These are phyloP conservation scores for Ernsta delagoae DNA, from an alignment of 2,888 invertebrate species.

Conservation along the genomic window DNA sequence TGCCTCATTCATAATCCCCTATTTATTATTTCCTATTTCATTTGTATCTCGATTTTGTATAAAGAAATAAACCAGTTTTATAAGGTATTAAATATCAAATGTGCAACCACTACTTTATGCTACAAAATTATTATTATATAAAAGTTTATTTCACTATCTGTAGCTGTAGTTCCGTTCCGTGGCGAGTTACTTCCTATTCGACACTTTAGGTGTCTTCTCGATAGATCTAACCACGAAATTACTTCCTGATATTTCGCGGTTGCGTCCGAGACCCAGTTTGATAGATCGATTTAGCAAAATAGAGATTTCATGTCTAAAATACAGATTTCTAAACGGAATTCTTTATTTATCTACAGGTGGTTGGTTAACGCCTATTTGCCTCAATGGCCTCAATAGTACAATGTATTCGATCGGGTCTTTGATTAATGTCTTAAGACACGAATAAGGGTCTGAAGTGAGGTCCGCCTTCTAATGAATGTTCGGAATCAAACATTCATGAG, in stretches of 20 bases:
- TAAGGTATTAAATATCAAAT: no score
- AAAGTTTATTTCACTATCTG: slow-evolving; percentile 4
- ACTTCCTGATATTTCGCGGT: slow-evolving; percentile 28
- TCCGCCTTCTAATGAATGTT: no score
- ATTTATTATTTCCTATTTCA: no score
- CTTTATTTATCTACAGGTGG: slow-evolving; percentile 4
- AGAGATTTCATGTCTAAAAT: background rate
- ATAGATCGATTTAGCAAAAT: slow-evolving; percentile 3
- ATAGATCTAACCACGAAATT: slow-evolving; percentile 19
- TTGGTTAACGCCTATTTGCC: background rate
- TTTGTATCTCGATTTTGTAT: no score
- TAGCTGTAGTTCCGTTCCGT: slow-evolving; percentile 11
- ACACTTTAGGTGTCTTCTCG: slow-evolving; percentile 15
- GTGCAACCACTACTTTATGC: background rate
- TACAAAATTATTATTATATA: background rate
- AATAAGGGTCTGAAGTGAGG: background rate
- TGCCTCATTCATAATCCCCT: no score
- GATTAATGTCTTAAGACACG: background rate
- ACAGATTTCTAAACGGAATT: background rate
- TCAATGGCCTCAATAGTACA: background rate
- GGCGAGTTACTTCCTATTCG: slow-evolving; percentile 19
- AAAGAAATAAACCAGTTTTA: no score
- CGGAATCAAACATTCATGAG: no score
- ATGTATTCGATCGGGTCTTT: background rate
- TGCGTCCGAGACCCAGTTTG: slow-evolving; percentile 9